Evolutionary conservation across 2,113 vertebrate species (phyloP), one percentile per base, ranked within the genome.

Genomic region (Copsychus sechellarum): DNA sequence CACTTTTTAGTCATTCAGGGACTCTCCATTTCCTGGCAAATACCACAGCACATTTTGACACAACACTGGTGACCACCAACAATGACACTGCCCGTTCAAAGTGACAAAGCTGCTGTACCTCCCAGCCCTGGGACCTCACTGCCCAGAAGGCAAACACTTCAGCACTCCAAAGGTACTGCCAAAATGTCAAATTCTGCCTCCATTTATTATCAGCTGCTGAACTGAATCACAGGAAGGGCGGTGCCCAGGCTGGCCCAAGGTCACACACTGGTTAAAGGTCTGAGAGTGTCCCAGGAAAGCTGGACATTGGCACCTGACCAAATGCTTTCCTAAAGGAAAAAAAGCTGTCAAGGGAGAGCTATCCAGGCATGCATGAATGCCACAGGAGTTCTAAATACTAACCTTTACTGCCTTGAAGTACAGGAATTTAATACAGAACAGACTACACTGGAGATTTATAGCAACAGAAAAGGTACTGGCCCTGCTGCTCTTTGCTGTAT

Each of bases 201-300:
- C 51, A 60, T 48, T 86, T 88, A 64, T 73, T 74, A 94, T 69
- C 93, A 88, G 85, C 69, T 84, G 78, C 69, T 74, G 40, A 83
- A 64, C 8, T 69, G 82, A 92, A 88, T 86, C 31, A 88, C 76
- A 88, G 95, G 92, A 95, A 95, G 94, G 93, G 85, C 0, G 24
- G 87, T 33, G 90, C 69, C 88, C 67, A 65, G 53, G 56, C 82
- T 40, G 56, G 67, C 67, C 79, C 65, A 73, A 83, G 85, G 89
- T 93, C 94, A 90, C 0, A 2, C 7, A 14, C 38, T 0, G 0
- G 31, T 51, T 58, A 86, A 51, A 83, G 54, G 64, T 64, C 34
- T 81, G 54, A 78, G 11, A 79, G 70, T 34, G 50, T 73, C 79
- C 60, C 42, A 19, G 33, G 26, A 61, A 81, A 53, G 77, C 58